A percentile compares a stretch with the other conserved stretches of the same genome.
Evolutionary conservation across 1,140 invertebrate species (phyloP).

Genomic region (Eulimnadia texana): DNA sequence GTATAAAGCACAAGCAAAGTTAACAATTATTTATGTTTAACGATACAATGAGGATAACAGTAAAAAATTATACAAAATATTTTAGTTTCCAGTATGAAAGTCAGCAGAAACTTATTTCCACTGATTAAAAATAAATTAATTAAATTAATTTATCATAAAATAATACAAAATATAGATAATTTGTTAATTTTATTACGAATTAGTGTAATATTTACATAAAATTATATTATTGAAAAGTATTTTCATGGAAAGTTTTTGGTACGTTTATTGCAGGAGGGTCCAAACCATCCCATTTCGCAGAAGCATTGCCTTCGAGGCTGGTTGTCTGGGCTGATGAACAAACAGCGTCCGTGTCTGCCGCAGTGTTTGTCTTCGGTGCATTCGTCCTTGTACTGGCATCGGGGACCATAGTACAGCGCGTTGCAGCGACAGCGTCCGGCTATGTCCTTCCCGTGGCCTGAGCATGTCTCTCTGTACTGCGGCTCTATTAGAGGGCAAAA

Average conservation of each 20-base stretch:
- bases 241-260: slow-evolving; percentile 17
- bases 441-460: slow-evolving; percentile 59
- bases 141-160: too few relatives aligned
- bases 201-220: too few relatives aligned
- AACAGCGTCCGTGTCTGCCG: slow-evolving; percentile 64
- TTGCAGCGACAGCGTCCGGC: slow-evolving; percentile 41
- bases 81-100: too few relatives aligned
- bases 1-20: too few relatives aligned
- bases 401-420: slow-evolving; percentile 56
- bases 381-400: slow-evolving; percentile 73
- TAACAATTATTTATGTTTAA: too few relatives aligned
- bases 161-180: too few relatives aligned
- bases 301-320: slow-evolving; percentile 73
- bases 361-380: slow-evolving; percentile 70
- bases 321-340: slow-evolving; percentile 59
- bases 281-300: slow-evolving; percentile 71
- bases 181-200: too few relatives aligned
- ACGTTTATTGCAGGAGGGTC: slow-evolving; percentile 31
- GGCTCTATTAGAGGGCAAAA: slow-evolving; percentile 30
- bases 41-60: too few relatives aligned
- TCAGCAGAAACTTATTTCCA: too few relatives aligned
- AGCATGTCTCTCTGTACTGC: slow-evolving; percentile 63
- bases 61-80: too few relatives aligned
- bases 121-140: too few relatives aligned
- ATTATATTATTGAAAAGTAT: too few relatives aligned